These are phyloP conservation scores for Dromococcyx pavoninus DNA, from an alignment of 2,797 vertebrate species.

Conservation along the genomic window DNA sequence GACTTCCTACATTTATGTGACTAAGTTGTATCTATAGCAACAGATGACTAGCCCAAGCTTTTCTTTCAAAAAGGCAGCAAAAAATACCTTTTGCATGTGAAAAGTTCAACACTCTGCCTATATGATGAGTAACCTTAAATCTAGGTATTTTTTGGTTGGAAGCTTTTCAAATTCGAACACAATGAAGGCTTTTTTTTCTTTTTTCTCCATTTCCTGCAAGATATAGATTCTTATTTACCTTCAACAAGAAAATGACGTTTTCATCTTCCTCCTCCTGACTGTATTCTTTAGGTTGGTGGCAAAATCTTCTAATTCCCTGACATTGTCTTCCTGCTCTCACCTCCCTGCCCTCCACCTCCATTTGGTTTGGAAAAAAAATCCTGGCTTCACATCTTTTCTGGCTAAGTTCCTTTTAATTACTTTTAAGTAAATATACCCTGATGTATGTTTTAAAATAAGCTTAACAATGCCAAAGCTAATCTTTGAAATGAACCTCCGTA, in stretches of 20 bases:
- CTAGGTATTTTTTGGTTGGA: background rate
- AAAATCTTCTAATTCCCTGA: background rate
- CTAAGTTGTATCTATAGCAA: constrained; percentile 12
- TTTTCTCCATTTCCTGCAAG: background rate
- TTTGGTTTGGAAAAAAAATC: background rate
- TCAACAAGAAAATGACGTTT: background rate
- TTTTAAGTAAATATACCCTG: background rate
- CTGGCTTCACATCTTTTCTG: background rate
- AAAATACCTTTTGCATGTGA: background rate
- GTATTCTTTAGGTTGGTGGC: background rate
- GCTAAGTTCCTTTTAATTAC: background rate
- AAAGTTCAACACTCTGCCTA: background rate
- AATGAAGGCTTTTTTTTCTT: background rate
- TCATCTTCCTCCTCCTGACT: background rate
- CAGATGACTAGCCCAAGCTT: background rate
- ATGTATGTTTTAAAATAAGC: background rate
- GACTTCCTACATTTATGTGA: background rate
- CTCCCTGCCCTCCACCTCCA: accelerated
- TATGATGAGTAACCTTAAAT: background rate
- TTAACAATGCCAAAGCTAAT: background rate
- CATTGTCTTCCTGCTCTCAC: no score
- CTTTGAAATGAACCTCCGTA: background rate
- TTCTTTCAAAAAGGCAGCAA: background rate
- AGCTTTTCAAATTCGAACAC: background rate
- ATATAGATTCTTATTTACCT: background rate